Evolutionary conservation across 2,888 invertebrate species (phyloP).

Genomic region (Mythimna vitellina): DNA sequence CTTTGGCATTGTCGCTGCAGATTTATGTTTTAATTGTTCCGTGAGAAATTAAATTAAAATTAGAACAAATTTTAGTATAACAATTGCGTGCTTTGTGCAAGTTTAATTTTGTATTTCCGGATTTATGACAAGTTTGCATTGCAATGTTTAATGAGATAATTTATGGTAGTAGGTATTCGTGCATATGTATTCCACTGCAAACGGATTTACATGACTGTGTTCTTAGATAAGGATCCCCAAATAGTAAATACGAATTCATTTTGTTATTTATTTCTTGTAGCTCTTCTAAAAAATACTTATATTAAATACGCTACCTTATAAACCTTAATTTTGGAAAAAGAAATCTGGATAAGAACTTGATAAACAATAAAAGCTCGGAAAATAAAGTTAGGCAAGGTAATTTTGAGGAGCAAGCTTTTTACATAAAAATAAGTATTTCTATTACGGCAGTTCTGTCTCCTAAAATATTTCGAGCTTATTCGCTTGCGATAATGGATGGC

Average conservation of each 20-base stretch:
- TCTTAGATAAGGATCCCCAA: background rate
- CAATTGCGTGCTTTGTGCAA: slow-evolving; percentile 61
- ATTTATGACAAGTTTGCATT: slow-evolving; percentile 23
- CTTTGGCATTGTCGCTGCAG: slow-evolving; percentile 66
- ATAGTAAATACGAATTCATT: slow-evolving; percentile 1
- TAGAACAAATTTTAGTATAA: slow-evolving; percentile 47
- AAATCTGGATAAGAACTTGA: slow-evolving; percentile 1
- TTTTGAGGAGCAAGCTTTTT: slow-evolving; percentile 8
- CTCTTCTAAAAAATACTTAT: background rate
- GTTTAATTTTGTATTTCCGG: slow-evolving; percentile 34
- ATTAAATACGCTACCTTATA: background rate
- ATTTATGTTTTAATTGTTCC: slow-evolving; percentile 63
- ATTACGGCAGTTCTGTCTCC: slow-evolving; percentile 38
- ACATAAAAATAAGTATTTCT: slow-evolving; percentile 44
- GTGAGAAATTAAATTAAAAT: slow-evolving; percentile 57
- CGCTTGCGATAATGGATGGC: slow-evolving; percentile 58
- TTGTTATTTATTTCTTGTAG: slow-evolving; percentile 7
- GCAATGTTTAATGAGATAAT: slow-evolving; percentile 9
- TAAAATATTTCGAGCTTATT: slow-evolving; percentile 49
- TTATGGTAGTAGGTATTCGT: background rate
- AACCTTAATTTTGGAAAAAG: background rate
- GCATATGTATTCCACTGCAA: background rate
- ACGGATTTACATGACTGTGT: background rate
- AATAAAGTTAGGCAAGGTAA: slow-evolving; percentile 2
- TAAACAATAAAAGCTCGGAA: slow-evolving; percentile 3